Conservation (phyloP, 2,797 vertebrate genomes). For the Macrochelys suwanniensis region DNA sequence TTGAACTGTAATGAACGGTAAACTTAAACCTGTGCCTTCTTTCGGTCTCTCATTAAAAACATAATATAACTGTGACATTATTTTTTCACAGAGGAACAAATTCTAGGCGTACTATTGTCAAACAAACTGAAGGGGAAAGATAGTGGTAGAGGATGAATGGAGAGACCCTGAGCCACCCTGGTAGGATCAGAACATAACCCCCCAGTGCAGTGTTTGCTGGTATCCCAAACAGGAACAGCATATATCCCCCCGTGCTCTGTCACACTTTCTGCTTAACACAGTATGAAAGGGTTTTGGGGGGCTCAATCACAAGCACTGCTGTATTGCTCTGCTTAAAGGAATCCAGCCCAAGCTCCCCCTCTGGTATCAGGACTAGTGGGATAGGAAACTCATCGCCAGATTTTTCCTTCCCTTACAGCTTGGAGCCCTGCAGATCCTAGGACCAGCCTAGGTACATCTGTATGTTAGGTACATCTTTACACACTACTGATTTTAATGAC, state of each 20-base stretch:
- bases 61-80: background rate
- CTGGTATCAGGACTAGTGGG: rapidly evolving
- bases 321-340: background rate
- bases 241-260: background rate
- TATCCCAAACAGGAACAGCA: background rate
- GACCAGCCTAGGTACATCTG: background rate
- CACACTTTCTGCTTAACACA: background rate
- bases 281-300: background rate
- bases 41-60: slow-evolving; percentile 32
- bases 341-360: background rate
- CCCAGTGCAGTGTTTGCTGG: background rate
- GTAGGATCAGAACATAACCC: background rate
- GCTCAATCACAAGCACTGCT: background rate
- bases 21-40: slow-evolving; percentile 32
- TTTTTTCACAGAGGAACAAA: background rate
- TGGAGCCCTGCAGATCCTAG: background rate
- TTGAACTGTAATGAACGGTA: background rate
- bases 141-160: background rate
- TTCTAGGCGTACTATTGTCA: background rate
- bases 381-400: background rate
- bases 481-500: background rate
- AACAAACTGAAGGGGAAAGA: background rate
- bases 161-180: background rate
- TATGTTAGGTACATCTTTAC: background rate
- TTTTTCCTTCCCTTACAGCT: background rate